Base-by-base conservation (phyloP, 1,140 invertebrate species). In the Drosophila sp. region DNA sequence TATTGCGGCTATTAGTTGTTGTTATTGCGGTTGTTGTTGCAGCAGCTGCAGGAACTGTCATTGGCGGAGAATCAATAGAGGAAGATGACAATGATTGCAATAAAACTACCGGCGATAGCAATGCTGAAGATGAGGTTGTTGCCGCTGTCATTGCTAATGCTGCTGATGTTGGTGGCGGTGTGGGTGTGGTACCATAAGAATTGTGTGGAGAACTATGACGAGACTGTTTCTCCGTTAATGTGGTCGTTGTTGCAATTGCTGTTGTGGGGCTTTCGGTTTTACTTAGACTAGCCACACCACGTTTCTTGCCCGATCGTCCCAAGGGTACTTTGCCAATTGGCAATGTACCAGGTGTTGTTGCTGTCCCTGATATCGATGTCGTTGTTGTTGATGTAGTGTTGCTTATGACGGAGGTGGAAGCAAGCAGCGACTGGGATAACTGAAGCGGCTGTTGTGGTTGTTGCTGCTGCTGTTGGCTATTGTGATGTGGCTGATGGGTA, bases 291-390 rank as follows among this genome's bases (percentile, higher is more conserved):
- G 91, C 17, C 5, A 10, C 85, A 1, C 77, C 86, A 7, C 91
- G 78, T 35, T 92, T 92, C 57, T 92, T 92, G 56, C 91, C 91
- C 29, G 91, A 91, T 30, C 91, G 79, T 30, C 60, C 41, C 3
- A 91, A 90, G 33, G 76, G 76, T 1, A 74, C 58, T 66, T 91
- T 91, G 41, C 61, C 60, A 56, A 56, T 75, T 25, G 71, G 35
- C 33, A n/a, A 1, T 23, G 60, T 58, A 1, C 32, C 41, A 27
- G 25, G 57, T 67, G 63, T 44, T 65, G 79, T 23, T 78, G 76
- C 32, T 77, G 83, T 38, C 41, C 27, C 32, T 71, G 75, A 32
- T 72, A 44, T 60, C 68, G 29, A 62, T 64, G 74, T 32, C 64
- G 76, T 35, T 10, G 23, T 50, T 23, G 44, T 50, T 2, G 44